These are phyloP conservation scores for Calliopsis andreniformis DNA, from an alignment of 1,140 invertebrate genomes.

Conservation along the genomic window DNA sequence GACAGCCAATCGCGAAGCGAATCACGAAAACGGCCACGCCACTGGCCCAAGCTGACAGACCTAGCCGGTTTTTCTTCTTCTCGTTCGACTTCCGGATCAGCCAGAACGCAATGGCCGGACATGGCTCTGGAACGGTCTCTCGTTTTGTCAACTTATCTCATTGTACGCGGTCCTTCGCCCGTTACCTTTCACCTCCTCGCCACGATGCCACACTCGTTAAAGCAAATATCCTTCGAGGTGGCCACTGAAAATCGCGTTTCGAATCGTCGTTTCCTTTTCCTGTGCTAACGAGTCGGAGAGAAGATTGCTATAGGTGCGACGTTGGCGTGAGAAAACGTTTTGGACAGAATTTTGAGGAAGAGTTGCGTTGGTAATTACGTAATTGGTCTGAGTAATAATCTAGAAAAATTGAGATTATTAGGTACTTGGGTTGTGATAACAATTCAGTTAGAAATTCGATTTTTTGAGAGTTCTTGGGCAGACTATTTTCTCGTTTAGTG, in stretches of 20 bases:
- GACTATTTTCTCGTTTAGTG: too few species aligned
- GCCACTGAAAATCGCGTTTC: constrained; percentile 63
- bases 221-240: constrained; percentile 75
- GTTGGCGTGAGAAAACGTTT: constrained; percentile 10
- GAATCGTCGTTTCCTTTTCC: constrained; percentile 75
- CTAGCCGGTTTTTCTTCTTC: constrained; percentile 42
- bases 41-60: constrained; percentile 37
- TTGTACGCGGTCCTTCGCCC: constrained; percentile 25
- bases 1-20: constrained; percentile 51
- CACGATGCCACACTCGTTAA: constrained; percentile 57
- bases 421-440: too few species aligned
- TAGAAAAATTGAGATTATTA: too few species aligned
- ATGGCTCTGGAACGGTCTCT: constrained; percentile 53
- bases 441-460: too few species aligned
- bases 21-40: constrained; percentile 29
- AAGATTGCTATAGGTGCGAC: too few species aligned
- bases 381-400: too few species aligned
- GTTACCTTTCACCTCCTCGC: constrained; percentile 30
- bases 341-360: too few species aligned
- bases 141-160: constrained; percentile 35
- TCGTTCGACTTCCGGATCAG: constrained; percentile 47
- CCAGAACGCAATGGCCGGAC: constrained; percentile 63
- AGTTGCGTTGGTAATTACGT: too few species aligned
- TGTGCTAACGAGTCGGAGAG: constrained; percentile 16
- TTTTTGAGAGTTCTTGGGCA: too few species aligned